Base-by-base conservation (phyloP, 2,797 vertebrate genomes). In the Tapirus indicus region DNA sequence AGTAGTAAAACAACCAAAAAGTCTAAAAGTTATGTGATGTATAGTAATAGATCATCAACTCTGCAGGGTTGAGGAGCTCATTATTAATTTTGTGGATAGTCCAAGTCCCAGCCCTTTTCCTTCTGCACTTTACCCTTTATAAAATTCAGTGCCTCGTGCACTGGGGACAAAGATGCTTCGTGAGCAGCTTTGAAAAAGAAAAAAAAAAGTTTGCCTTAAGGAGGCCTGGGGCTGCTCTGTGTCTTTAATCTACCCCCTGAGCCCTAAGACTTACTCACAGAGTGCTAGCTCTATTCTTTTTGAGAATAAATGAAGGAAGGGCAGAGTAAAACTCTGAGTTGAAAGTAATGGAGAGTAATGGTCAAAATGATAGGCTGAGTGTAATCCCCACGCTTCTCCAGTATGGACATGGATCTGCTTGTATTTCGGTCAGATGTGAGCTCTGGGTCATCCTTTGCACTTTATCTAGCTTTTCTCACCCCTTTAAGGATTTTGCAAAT, bases 291-390 rank as follows among this genome's bases (percentile, higher is more conserved):
- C 66, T 77, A 17, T 21, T 90, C 32, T 58, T 75, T 84, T 21
- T 54, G 74, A 91, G 86, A 82, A n/a, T 56, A 89, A 92, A 95
- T 71, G 20, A 68, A 83, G 77, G 47, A 54, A 71, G 23, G 32
- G 66, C 69, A 68, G 0, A 47, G 41, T 25, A 13, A 82, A 91
- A 62, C 32, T n/a, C 16, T 2, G 27, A 56, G 41, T 17, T 71
- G 52, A 38, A 66, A 64, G 47, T 41, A 32, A 1, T 9, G 58
- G 38, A 12, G 21, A 54, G 1, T 23, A 13, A n/a, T 2, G 6
- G 12, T 87, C 27, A 20, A 20, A 35, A 13, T 11, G 27, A 35
- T 2, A 1, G 6, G 32, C 62, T 12, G 7, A 10, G 0, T 62
- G 32, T 10, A 8, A 58, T 38, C 6, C 49, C 13, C 12, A 6